Base-by-base conservation (phyloP, 2,888 invertebrate species). In the Nephrocerus scutellatus region DNA sequence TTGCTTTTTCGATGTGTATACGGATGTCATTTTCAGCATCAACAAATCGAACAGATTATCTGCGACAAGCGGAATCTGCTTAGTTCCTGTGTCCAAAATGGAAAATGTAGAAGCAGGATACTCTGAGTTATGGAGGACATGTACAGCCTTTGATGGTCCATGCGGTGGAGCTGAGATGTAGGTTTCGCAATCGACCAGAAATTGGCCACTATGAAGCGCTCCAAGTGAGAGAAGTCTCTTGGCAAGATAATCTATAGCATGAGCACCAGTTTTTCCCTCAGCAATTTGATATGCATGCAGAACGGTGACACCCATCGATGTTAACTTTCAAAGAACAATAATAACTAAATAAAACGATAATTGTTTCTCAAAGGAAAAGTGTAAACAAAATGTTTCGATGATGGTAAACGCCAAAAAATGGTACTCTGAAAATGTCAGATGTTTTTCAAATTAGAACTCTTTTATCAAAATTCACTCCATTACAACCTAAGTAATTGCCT, bases 71-170 rank as follows among this genome's bases (percentile, higher is more conserved):
- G 90, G 85, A 20, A 91, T 84, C 43, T 84, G 82, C 61, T 88
- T 88, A 9, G 78, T 80, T 0, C 89, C 90, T 33, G 83, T 84
- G 55, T 95, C 95, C 6, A 95, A 72, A 19, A 93, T 79, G 7
- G 92, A 85, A 70, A 93, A 95, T 3, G 91, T 90, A 0, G 93
- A 87, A 0, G 91, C 92, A 0, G 95, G 95, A 59, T 91, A 88
- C 62, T 96, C 95, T 0, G 90, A 92, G 66, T 95, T 90, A 70
- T 95, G 93, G 7, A 96, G 73, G n/a, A 95, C 83, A 66, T 93
- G 90, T 0, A 93, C 84, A 1, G 85, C 84, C 55, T 86, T 80
- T 43, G 84, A 82, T 30, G 79, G 76, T 5, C 84, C 87, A 43
- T 61, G 63, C 5, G 57, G 58, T 2, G 84, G 82, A 29, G 82